A percentile compares a stretch with the other conserved stretches of the same genome.
phyloP scores from a whole-genome alignment of 1,140 invertebrate genomes.

The Aleiodes sp. region DNA sequence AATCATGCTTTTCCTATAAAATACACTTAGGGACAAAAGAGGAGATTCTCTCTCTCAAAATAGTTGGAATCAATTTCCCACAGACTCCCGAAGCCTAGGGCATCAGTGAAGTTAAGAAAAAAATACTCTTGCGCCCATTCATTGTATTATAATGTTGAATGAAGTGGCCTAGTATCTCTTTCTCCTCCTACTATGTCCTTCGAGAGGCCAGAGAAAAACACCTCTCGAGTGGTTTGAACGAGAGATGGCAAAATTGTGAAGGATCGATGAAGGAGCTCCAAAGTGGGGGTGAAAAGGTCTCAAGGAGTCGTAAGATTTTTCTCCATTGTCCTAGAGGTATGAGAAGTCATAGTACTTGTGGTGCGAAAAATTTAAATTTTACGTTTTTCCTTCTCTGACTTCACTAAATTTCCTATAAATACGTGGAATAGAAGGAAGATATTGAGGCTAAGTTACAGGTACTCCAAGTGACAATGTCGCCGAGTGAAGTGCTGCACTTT shows the following conservation, averaged over 20 bases:
- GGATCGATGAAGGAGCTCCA: neutral
- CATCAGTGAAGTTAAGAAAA: neutral
- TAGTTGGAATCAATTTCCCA: too few species aligned
- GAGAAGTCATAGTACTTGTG: constrained; percentile 24
- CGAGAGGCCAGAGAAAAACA: constrained; percentile 5
- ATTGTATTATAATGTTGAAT: neutral
- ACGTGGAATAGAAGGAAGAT: neutral
- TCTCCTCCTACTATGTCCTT: neutral
- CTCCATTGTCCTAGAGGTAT: neutral
- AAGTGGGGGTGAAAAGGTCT: neutral
- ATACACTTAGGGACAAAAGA: too few species aligned
- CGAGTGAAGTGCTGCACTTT: constrained; percentile 46
- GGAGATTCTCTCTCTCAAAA: too few species aligned
- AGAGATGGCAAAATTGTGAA: constrained; percentile 5
- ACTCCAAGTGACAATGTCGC: constrained; percentile 54
- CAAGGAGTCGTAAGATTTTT: neutral
- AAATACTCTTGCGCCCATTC: neutral
- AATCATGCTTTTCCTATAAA: too few species aligned
- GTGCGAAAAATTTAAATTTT: constrained; percentile 55
- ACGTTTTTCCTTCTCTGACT: constrained; percentile 36
- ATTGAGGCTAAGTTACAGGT: constrained; percentile 52
- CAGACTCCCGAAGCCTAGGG: too few species aligned
- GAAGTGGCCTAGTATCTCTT: neutral
- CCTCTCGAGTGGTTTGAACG: neutral
- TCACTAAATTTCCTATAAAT: neutral